Base-by-base conservation (phyloP, 2,797 vertebrate species). In the Sebastes minor region DNA sequence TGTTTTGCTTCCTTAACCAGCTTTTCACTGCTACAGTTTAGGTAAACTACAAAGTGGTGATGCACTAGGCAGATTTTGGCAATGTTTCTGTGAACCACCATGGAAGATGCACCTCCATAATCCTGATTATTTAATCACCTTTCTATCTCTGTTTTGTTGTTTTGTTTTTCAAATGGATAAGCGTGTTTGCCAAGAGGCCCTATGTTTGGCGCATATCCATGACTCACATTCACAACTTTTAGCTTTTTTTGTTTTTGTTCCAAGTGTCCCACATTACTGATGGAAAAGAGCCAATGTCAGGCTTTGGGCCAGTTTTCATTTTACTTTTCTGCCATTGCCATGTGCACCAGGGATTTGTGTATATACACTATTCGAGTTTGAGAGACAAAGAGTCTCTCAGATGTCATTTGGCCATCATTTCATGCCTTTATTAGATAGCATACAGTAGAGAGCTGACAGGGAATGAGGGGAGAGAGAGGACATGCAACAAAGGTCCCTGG, bases 211-310 rank as follows among this genome's bases (percentile, higher is more conserved):
- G 61, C 23, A 38, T 65, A 74, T 80, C 84, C 85, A 89, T 68
- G 74, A 82, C 86, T 88, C 79, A 83, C 80, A 90, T 89, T 91
- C 72, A 92, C 84, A 92, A 88, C 81, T 91, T 90, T 87, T 72
- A 76, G 69, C 38, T 77, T 62, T 78, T 76, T 88, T 76, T 75
- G 64, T 86, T 85, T 84, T 74, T 67, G 25, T 73, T 92, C 78
- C 85, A 92, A 94, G 68, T 91, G 83, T 81, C 85, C 89, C 80
- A 90, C 88, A 88, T 93, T 84, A 86, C 49, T 69, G 22, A 87
- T 90, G 89, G 89, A 90, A 82, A 82, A 77, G 46, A 82, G 86
- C 92, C 91, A 89, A 73, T 76, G 61, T 75, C 78, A 83, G 88
- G 80, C 74, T 89, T 35, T 30, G 22, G 78, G 89, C 87, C 88